Evolutionary conservation across 2,888 invertebrate genomes (phyloP).

Genomic region (Coenonympha glycerion): DNA sequence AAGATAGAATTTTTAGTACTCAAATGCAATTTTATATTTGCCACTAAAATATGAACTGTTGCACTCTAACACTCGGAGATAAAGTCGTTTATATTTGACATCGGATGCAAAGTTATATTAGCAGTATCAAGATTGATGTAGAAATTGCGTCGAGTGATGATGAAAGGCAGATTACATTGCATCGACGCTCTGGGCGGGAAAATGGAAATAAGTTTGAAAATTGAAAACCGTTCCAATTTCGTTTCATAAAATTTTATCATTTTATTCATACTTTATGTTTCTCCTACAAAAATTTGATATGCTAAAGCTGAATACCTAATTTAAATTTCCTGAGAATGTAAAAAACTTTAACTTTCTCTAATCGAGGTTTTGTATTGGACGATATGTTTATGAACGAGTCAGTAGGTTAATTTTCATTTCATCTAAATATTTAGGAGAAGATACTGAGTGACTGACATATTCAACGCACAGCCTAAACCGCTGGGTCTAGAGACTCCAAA

Average conservation of each 20-base stretch:
- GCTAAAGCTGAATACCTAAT: too few relatives aligned
- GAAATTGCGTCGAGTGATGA: constrained; percentile 54
- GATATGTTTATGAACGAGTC: too few relatives aligned
- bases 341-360: too few relatives aligned
- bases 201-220: constrained; percentile 42
- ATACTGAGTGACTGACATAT: too few relatives aligned
- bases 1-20: constrained; percentile 54
- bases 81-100: constrained; percentile 32
- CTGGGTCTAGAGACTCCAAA: too few relatives aligned
- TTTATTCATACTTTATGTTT: neutral
- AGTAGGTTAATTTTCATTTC: too few relatives aligned
- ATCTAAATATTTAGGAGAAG: too few relatives aligned
- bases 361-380: too few relatives aligned
- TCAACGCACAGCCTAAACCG: too few relatives aligned
- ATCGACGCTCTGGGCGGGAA: constrained; percentile 60
- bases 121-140: constrained; percentile 52
- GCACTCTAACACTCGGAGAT: constrained; percentile 10
- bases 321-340: too few relatives aligned
- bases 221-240: constrained; percentile 28
- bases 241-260: constrained; percentile 3
- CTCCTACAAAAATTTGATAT: too few relatives aligned
- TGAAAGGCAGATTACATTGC: constrained; percentile 58
- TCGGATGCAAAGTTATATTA: constrained; percentile 24
- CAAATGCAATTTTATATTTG: constrained; percentile 20
- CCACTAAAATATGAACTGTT: neutral